Conservation (phyloP, 2,113 vertebrate species). For the Microcebus ravelobensis region DNA sequence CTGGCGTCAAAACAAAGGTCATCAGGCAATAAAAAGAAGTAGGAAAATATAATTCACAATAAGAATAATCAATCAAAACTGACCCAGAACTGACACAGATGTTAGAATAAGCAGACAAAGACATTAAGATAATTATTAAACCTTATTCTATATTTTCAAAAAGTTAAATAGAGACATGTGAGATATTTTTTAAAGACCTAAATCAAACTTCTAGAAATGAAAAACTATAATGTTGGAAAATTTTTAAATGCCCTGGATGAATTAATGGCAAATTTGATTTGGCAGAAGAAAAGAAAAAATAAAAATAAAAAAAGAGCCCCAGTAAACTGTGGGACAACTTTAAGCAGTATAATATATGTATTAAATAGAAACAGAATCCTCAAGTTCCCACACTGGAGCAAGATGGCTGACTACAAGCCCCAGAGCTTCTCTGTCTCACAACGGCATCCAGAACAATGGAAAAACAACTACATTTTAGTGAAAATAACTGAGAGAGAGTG, state of each 20-base stretch:
- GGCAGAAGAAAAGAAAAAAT: background rate
- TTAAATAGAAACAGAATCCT: background rate
- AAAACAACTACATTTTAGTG: background rate
- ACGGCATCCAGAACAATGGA: background rate
- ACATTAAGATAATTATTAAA: slow-evolving; percentile 8
- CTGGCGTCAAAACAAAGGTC: slow-evolving; percentile 2
- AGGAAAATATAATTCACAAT: background rate
- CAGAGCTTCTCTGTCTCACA: background rate
- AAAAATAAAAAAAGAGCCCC: background rate
- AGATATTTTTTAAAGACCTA: background rate
- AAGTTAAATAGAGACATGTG: background rate
- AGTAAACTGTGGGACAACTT: background rate
- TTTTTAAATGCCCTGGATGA: background rate
- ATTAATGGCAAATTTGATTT: background rate
- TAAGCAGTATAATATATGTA: background rate
- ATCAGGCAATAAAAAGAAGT: background rate
- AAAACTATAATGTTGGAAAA: background rate
- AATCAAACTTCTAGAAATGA: background rate
- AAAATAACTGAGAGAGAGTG: background rate
- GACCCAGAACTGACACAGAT: background rate
- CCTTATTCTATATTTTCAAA: background rate
- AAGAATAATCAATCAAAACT: background rate
- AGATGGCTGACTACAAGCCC: background rate
- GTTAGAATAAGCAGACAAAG: background rate
- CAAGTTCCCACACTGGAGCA: background rate